Conservation (phyloP, 1,140 invertebrate genomes). For the Macrobrachium nipponense region DNA sequence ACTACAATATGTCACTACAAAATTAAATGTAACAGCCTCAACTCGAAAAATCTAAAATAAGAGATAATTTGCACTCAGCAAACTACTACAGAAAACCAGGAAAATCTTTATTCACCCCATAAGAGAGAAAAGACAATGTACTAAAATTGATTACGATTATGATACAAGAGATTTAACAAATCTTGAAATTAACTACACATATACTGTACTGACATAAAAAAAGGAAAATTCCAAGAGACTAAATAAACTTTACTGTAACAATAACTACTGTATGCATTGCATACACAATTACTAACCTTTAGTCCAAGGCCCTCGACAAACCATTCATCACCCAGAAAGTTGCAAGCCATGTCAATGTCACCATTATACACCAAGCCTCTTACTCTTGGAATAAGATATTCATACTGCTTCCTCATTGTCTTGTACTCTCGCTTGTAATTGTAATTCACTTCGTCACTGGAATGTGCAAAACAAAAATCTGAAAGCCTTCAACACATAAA, state of each 20-base stretch:
- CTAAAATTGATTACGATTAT: not conserved
- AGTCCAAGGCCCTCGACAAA: slow-evolving; percentile 40
- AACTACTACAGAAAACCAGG: not conserved
- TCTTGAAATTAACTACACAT: not conserved
- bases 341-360: slow-evolving; percentile 54
- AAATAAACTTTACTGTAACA: too few species aligned
- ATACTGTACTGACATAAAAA: not conserved
- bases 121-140: too few species aligned
- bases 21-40: too few species aligned
- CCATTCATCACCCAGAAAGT: slow-evolving; percentile 53
- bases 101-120: not conserved
- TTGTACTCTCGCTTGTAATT: slow-evolving; percentile 49
- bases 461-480: not conserved
- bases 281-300: slow-evolving; percentile 22
- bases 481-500: not conserved
- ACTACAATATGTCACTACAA: too few species aligned
- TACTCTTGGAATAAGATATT: slow-evolving; percentile 21
- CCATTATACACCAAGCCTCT: slow-evolving; percentile 48
- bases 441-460: slow-evolving; percentile 39
- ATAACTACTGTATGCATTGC: too few species aligned
- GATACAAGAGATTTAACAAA: not conserved
- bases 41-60: too few species aligned
- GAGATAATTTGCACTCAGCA: too few species aligned
- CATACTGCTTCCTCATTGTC: slow-evolving; percentile 39
- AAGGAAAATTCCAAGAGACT: too few species aligned